Base-by-base conservation (phyloP, 1,140 invertebrate species). In the Drosophila eugracilis region DNA sequence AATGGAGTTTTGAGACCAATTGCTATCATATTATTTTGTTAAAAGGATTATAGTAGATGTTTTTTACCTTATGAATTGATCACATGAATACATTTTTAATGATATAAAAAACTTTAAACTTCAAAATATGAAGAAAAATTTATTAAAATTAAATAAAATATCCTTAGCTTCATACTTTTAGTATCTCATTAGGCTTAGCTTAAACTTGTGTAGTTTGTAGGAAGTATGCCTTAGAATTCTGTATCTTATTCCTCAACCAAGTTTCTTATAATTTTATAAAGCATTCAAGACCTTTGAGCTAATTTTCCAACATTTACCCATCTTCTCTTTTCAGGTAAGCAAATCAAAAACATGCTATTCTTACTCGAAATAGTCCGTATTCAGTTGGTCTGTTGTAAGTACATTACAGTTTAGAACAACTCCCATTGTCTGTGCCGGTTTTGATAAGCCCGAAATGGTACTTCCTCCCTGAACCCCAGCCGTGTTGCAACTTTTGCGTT, bases 291-390 rank as follows among this genome's bases (percentile, higher is more conserved):
- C 17, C 6, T 5, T 10, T 5, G 5, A 17, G 3, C n/a, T 32
- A 17, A 44, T 47, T 12, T 6, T 22, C 5, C 22, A 19, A 50
- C 14, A 17, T 19, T 37, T 26, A 5, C 12, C 3, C 15, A 9
- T 36, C 24, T 41, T 39, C 5, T 80, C 41, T 19, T 85, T 85
- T 3, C 57, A 85, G 81, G 81, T 85, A 85, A 85, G 81, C 77
- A 78, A 52, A 15, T 14, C 28, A 24, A 7, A 6, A 26, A 14
- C 34, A 24, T 17, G 32, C 10, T 5, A 6, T 4, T 21, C 9
- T 41, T 5, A 1, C n/a, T 6, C 26, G 28, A 44, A 60, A 6
- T 24, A 39, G 24, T 41, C 12, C 7, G 34, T 37, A 48, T 30
- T 49, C 37, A 10, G 24, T n/a, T 7, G 15, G 9, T 17, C 12